A percentile compares a stretch with the other conserved stretches of the same genome.
These are phyloP conservation scores for Pelodytes ibericus DNA, from an alignment of 2,797 vertebrate species.

Conservation along the genomic window DNA sequence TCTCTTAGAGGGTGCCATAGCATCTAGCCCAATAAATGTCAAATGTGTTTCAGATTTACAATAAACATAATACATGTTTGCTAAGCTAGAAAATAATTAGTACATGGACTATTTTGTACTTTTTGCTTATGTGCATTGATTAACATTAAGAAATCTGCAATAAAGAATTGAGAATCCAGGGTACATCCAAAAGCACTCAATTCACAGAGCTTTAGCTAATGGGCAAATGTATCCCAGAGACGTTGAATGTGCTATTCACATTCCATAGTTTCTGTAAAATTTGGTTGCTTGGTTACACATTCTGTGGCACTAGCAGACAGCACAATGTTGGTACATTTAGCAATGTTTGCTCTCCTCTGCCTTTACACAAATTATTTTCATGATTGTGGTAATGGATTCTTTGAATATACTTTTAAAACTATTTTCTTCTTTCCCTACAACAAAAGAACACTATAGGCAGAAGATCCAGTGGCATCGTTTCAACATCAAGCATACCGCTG, in stretches of 20 bases:
- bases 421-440: constrained; percentile 29
- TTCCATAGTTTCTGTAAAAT: constrained; percentile 37
- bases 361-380: constrained; percentile 53
- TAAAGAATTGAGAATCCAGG: background rate
- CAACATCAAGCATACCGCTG: constrained; percentile 12
- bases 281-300: constrained; percentile 59
- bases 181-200: constrained; percentile 15
- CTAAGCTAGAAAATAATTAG: too few species aligned
- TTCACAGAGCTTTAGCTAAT: constrained; percentile 19
- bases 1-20: too few species aligned
- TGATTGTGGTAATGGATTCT: constrained; percentile 58
- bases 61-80: too few species aligned
- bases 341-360: constrained; percentile 47
- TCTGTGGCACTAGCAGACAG: constrained; percentile 30
- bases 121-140: too few species aligned
- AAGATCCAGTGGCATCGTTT: constrained; percentile 2
- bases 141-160: background rate
- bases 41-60: too few species aligned
- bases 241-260: constrained; percentile 57
- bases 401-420: constrained; percentile 55
- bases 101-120: too few species aligned
- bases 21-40: too few species aligned
- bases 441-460: constrained; percentile 19
- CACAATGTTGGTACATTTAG: constrained; percentile 25
- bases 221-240: constrained; percentile 47